A percentile compares a stretch with the other conserved stretches of the same genome.
These are phyloP conservation scores for Silurus aristotelis DNA, from an alignment of 2,797 vertebrate genomes.

Conservation along the genomic window DNA sequence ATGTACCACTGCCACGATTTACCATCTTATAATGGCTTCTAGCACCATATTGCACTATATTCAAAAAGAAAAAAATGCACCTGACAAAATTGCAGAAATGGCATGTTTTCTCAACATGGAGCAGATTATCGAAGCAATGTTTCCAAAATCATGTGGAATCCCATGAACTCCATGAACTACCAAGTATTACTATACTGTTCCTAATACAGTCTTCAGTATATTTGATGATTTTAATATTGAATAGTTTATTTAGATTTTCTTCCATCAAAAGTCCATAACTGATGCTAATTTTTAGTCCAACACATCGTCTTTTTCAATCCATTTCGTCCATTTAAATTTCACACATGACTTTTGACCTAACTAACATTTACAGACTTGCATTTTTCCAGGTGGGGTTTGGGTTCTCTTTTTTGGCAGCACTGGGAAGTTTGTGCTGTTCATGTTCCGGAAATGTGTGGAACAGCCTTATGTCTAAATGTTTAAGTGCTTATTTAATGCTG, in stretches of 20 bases:
- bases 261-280: not conserved
- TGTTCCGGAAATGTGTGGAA: conserved; percentile 29
- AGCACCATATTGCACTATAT: too few species aligned
- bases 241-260: not conserved
- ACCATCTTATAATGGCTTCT: too few species aligned
- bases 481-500: conserved; percentile 54
- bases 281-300: not conserved
- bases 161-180: too few species aligned
- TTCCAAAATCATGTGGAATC: too few species aligned
- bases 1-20: too few species aligned
- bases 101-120: too few species aligned
- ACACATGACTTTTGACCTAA: not conserved
- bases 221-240: not conserved
- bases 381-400: not conserved
- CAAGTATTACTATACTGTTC: too few species aligned
- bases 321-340: not conserved
- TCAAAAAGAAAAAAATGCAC: too few species aligned
- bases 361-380: not conserved
- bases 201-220: not conserved
- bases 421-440: not conserved
- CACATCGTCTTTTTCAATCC: not conserved
- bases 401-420: not conserved
- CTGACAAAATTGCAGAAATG: too few species aligned
- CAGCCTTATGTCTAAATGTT: conserved; percentile 48
- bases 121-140: too few species aligned